Conservation (phyloP, 2,113 vertebrate genomes). For the Gasterosteus nipponicus region DNA sequence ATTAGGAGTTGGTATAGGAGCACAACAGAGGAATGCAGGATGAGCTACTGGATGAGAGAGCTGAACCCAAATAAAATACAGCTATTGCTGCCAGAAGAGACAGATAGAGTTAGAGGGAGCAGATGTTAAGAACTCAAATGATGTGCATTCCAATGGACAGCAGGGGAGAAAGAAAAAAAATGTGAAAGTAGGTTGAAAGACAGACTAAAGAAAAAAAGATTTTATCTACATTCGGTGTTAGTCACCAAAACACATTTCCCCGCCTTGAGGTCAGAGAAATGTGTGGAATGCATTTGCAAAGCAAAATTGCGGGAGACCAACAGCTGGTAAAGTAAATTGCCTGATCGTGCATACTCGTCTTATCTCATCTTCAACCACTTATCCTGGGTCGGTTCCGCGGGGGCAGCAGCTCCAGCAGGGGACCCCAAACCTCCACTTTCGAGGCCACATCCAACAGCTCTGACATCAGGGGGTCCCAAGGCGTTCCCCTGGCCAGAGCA, state of each 20-base stretch:
- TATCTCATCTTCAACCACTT: too few species aligned
- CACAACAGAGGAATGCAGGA: constrained; percentile 22
- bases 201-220: neutral
- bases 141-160: neutral
- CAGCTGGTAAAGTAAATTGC: neutral
- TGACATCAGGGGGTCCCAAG: too few species aligned
- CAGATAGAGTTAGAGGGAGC: neutral
- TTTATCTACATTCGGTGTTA: neutral
- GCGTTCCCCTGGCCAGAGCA: too few species aligned
- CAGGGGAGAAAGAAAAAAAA: neutral
- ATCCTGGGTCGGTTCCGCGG: too few species aligned
- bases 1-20: constrained; percentile 13
- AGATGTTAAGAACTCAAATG: neutral
- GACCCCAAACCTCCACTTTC: too few species aligned
- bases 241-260: neutral
- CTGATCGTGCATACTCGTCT: neutral
- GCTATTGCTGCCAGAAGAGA: constrained; percentile 10
- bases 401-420: too few species aligned
- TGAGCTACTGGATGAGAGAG: constrained; percentile 3
- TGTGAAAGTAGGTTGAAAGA: neutral
- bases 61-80: neutral
- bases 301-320: neutral
- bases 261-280: neutral
- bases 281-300: neutral
- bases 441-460: too few species aligned